Conservation (phyloP, 2,113 vertebrate species). For the Tapirus terrestris region DNA sequence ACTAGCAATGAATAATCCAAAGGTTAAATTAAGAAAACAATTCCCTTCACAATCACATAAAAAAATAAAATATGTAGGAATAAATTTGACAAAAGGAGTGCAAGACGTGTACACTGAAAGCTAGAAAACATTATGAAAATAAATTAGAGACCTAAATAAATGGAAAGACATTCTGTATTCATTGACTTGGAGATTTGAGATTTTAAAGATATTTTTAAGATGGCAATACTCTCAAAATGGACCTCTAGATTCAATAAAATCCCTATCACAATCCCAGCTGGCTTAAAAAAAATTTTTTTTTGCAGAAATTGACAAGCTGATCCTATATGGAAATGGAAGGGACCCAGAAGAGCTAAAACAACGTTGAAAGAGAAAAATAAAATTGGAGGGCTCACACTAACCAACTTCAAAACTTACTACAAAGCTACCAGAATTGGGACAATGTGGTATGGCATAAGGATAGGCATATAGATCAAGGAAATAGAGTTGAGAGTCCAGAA, state of each 20-base stretch:
- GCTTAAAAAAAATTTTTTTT: not conserved
- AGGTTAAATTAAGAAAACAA: not conserved
- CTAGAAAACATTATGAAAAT: not conserved
- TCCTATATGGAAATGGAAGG: not conserved
- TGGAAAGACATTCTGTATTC: not conserved
- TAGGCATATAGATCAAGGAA: not conserved
- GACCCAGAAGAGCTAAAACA: not conserved
- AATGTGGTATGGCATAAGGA: not conserved
- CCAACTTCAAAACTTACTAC: not conserved
- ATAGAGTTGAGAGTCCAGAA: not conserved
- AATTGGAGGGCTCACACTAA: not conserved
- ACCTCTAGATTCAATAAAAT: not conserved
- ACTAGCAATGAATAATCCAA: not conserved
- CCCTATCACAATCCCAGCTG: not conserved
- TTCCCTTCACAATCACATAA: not conserved
- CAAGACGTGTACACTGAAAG: not conserved
- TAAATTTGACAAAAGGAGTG: not conserved
- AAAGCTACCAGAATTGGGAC: not conserved
- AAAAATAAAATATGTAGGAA: not conserved
- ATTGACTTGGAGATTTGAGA: not conserved
- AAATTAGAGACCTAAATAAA: not conserved
- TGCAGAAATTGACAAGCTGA: not conserved
- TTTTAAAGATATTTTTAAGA: not conserved
- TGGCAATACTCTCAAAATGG: not conserved
- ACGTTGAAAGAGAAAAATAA: not conserved